These are phyloP conservation scores for Anastrepha obliqua DNA, from an alignment of 1,140 invertebrate genomes.

Conservation along the genomic window DNA sequence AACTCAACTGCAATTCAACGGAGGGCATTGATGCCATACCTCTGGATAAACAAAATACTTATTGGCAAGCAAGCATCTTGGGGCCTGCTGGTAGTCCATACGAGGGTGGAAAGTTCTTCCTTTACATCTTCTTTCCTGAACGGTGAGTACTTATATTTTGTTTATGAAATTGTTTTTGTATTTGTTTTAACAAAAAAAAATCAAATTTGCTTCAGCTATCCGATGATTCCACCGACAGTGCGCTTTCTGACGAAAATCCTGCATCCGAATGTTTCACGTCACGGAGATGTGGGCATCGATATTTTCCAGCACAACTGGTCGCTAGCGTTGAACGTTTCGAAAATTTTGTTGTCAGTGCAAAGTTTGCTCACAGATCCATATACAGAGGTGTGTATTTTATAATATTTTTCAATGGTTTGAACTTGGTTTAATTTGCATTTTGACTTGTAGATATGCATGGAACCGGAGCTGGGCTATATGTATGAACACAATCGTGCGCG, in stretches of 20 bases:
- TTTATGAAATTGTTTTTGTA: not conserved
- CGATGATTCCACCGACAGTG: conserved; percentile 92
- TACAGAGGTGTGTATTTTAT: conserved; percentile 78
- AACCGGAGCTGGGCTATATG: conserved; percentile 88
- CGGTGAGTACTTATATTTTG: conserved; percentile 55
- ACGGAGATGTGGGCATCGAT: conserved; percentile 97
- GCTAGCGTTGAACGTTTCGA: conserved; percentile 92
- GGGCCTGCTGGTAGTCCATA: conserved; percentile 93
- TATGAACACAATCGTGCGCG: conserved; percentile 84
- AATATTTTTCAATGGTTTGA: not conserved
- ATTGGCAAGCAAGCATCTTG: conserved; percentile 94
- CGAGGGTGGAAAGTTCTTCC: conserved; percentile 95
- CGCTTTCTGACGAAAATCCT: conserved; percentile 93
- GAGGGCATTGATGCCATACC: conserved; percentile 93
- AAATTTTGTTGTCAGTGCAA: conserved; percentile 92
- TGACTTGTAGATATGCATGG: conserved; percentile 87
- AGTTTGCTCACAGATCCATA: conserved; percentile 95
- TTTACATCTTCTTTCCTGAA: conserved; percentile 90
- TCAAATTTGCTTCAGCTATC: conserved; percentile 82
- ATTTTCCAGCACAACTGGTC: conserved; percentile 98
- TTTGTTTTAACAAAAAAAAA: not conserved
- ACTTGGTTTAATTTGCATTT: conserved; percentile 51
- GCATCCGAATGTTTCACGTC: conserved; percentile 95
- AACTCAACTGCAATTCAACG: conserved; percentile 85
- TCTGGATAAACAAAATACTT: conserved; percentile 86